phyloP scores from a whole-genome alignment of 2,888 invertebrate genomes.

The Chloroclysta siterata region DNA sequence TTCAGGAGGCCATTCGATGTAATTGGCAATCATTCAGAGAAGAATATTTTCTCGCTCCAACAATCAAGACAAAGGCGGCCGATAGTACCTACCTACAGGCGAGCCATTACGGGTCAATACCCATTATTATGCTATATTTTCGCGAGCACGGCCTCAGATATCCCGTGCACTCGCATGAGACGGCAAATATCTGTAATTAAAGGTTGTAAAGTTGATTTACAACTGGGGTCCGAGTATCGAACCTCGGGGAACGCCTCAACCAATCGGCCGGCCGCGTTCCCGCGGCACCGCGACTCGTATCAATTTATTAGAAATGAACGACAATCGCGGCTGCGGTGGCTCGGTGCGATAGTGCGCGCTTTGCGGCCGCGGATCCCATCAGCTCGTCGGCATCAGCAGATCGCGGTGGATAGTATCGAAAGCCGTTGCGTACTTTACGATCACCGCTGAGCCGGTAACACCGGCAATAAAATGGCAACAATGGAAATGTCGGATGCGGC shows the following conservation, averaged over 20 bases:
- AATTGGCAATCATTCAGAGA: slow-evolving; percentile 84
- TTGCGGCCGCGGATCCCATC: slow-evolving; percentile 80
- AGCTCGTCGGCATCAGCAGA: slow-evolving; percentile 60
- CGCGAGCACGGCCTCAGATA: slow-evolving; percentile 82
- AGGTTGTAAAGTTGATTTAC: slow-evolving; percentile 85
- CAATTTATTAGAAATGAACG: slow-evolving; percentile 84
- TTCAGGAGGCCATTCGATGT: slow-evolving; percentile 82
- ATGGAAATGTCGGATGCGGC: slow-evolving; percentile 82
- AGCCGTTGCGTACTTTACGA: slow-evolving; percentile 79
- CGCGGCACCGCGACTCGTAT: slow-evolving; percentile 71
- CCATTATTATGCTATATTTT: slow-evolving; percentile 85
- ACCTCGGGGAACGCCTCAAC: slow-evolving; percentile 74
- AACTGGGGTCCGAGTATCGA: slow-evolving; percentile 76
- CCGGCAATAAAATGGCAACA: slow-evolving; percentile 83
- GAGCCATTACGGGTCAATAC: slow-evolving; percentile 83
- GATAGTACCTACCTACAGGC: slow-evolving; percentile 83
- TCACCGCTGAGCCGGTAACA: slow-evolving; percentile 79
- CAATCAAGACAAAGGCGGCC: slow-evolving; percentile 83
- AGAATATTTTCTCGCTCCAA: slow-evolving; percentile 78
- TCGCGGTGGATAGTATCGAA: slow-evolving; percentile 76
- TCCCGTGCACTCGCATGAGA: slow-evolving; percentile 80
- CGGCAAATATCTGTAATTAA: slow-evolving; percentile 85
- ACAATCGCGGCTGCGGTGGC: slow-evolving; percentile 81
- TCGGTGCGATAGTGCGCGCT: slow-evolving; percentile 72
- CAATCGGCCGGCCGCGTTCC: slow-evolving; percentile 67